A percentile compares a stretch with the other conserved stretches of the same genome.
phyloP scores from a whole-genome alignment of 2,113 vertebrate species.

The Mustela lutreola region DNA sequence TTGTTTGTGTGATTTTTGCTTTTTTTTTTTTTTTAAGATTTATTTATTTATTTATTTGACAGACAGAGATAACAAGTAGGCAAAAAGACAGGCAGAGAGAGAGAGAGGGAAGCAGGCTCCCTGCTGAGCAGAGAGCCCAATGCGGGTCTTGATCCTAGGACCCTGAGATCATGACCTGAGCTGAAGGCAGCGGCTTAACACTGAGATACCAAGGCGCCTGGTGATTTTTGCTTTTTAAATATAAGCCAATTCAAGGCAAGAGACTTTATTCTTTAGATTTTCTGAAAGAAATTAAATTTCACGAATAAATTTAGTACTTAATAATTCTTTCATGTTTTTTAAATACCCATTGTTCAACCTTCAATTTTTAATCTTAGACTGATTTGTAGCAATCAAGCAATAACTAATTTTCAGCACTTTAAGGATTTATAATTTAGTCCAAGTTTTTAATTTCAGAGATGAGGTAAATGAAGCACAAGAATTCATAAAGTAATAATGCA shows the following conservation, averaged over 20 bases:
- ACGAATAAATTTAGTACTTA: not conserved
- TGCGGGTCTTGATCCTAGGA: too few species aligned
- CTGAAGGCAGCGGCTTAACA: too few species aligned
- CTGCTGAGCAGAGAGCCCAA: too few species aligned
- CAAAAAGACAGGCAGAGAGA: too few species aligned
- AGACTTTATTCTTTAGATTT: not conserved
- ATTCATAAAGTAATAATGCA: not conserved
- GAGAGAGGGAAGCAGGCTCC: too few species aligned
- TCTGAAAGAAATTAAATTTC: not conserved
- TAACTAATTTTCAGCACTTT: not conserved
- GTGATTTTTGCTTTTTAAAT: not conserved
- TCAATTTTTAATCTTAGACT: slow-evolving; percentile 18
- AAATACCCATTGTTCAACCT: not conserved
- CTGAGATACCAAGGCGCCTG: too few species aligned
- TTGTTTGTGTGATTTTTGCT: not conserved
- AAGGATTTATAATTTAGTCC: not conserved
- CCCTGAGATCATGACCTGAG: too few species aligned
- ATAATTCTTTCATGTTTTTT: not conserved
- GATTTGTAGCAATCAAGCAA: not conserved
- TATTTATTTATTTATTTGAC: too few species aligned
- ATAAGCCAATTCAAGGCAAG: not conserved
- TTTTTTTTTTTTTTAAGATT: not conserved
- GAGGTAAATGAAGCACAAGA: not conserved
- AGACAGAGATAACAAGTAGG: too few species aligned
- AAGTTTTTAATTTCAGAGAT: not conserved